Evolutionary conservation across 2,797 vertebrate species (phyloP).

Genomic region (Mus caroli): DNA sequence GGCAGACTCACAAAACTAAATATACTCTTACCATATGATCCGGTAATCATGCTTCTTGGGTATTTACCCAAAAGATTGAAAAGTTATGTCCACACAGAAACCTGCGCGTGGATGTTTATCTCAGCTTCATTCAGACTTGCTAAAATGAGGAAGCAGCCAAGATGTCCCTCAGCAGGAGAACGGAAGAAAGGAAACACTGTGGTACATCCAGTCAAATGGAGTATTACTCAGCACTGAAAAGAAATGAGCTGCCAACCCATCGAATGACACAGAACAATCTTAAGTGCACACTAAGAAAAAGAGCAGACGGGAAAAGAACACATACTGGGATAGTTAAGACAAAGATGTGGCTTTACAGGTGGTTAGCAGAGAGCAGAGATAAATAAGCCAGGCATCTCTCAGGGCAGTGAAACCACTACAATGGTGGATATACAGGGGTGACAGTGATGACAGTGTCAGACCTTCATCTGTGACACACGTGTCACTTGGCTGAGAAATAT

Average conservation of each 20-base stretch:
- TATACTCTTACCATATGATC: slow-evolving; percentile 29
- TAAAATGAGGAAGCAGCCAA: slow-evolving; percentile 38
- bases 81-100: slow-evolving; percentile 40
- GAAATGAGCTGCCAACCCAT: background rate
- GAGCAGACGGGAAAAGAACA: background rate
- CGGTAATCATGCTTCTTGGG: background rate
- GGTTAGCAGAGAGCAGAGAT: background rate
- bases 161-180: background rate
- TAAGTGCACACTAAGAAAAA: background rate
- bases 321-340: background rate
- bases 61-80: slow-evolving; percentile 49
- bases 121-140: slow-evolving; percentile 30
- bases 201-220: background rate
- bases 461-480: background rate
- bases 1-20: slow-evolving; percentile 32
- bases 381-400: background rate
- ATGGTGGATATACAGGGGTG: background rate
- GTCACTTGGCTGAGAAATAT: background rate
- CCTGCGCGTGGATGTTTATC: background rate
- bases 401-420: background rate
- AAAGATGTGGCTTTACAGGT: background rate
- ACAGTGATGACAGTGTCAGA: background rate
- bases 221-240: slow-evolving; percentile 45
- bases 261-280: background rate
- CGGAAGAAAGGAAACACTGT: background rate